Evolutionary conservation across 2,888 invertebrate genomes (phyloP).

Genomic region (Chymomyza fuscimana): DNA sequence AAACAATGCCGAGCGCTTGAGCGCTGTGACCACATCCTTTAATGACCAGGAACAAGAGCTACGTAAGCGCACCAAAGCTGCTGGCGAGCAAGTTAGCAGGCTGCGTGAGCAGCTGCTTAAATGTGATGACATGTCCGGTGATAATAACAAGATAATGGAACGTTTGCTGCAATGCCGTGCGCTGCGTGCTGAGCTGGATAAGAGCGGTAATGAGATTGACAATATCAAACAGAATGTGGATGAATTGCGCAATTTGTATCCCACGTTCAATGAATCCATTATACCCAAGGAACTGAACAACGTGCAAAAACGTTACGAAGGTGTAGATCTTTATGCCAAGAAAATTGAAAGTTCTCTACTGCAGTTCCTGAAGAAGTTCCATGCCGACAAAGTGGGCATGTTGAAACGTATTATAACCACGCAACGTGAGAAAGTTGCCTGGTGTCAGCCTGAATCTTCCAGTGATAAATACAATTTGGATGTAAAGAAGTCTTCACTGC

Average conservation of each 20-base stretch:
- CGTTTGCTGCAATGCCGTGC: constrained; percentile 88
- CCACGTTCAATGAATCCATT: constrained; percentile 88
- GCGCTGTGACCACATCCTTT: constrained; percentile 86
- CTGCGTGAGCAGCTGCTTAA: constrained; percentile 91
- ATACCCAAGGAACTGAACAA: constrained; percentile 90
- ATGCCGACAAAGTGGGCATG: constrained; percentile 90
- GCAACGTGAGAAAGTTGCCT: constrained; percentile 92
- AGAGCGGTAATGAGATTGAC: constrained; percentile 85
- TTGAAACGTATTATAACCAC: constrained; percentile 89
- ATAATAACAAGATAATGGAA: constrained; percentile 89
- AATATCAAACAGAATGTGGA: constrained; percentile 85
- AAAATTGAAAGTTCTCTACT: constrained; percentile 90
- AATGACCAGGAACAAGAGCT: constrained; percentile 88
- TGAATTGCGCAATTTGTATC: constrained; percentile 87
- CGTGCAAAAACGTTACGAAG: constrained; percentile 91
- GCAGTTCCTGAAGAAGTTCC: constrained; percentile 91
- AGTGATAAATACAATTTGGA: constrained; percentile 96
- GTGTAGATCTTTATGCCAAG: constrained; percentile 87
- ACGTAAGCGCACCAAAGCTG: constrained; percentile 85
- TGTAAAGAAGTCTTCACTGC: constrained; percentile 90
- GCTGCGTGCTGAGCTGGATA: constrained; percentile 86
- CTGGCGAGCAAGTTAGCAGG: constrained; percentile 86
- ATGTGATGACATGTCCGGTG: constrained; percentile 94
- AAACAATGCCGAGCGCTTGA: constrained; percentile 86
- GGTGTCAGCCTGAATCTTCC: constrained; percentile 93